Percentiles rank a stretch among this genome's conserved stretches.
phyloP scores from a whole-genome alignment of 2,888 invertebrate genomes.

The Leptothorax acervorum region DNA sequence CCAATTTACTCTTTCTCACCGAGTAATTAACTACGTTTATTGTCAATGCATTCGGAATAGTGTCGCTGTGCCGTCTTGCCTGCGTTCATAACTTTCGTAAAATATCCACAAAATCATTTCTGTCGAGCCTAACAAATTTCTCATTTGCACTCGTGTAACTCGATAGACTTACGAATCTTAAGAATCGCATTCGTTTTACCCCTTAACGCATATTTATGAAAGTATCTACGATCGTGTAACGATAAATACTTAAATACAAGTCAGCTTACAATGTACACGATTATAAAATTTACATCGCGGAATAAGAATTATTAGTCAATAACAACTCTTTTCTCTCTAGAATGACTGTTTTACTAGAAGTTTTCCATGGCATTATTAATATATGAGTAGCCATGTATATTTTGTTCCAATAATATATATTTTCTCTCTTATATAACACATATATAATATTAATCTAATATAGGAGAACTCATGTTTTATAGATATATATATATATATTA shows the following conservation, averaged over 20 bases:
- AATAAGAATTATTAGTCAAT: conserved; percentile 46
- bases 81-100: conserved; percentile 40
- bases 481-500: background rate
- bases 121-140: conserved; percentile 29
- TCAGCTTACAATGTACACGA: conserved; percentile 43
- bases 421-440: conserved; percentile 13
- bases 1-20: conserved; percentile 64
- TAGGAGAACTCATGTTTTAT: conserved; percentile 14
- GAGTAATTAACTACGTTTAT: conserved; percentile 75
- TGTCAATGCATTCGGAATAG: conserved; percentile 84
- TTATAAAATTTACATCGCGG: conserved; percentile 50
- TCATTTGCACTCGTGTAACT: conserved; percentile 9
- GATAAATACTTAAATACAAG: conserved; percentile 45
- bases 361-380: conserved; percentile 38
- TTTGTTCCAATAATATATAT: conserved; percentile 26
- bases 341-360: conserved; percentile 29
- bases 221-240: conserved; percentile 28
- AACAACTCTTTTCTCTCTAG: conserved; percentile 23
- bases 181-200: conserved; percentile 43
- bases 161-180: conserved; percentile 35
- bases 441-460: conserved; percentile 40
- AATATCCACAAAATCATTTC: conserved; percentile 19
- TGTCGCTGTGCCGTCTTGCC: conserved; percentile 63
- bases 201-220: conserved; percentile 45
- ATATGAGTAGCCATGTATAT: conserved; percentile 28